phyloP scores from a whole-genome alignment of 2,113 vertebrate genomes.

The Carassius carassius region DNA sequence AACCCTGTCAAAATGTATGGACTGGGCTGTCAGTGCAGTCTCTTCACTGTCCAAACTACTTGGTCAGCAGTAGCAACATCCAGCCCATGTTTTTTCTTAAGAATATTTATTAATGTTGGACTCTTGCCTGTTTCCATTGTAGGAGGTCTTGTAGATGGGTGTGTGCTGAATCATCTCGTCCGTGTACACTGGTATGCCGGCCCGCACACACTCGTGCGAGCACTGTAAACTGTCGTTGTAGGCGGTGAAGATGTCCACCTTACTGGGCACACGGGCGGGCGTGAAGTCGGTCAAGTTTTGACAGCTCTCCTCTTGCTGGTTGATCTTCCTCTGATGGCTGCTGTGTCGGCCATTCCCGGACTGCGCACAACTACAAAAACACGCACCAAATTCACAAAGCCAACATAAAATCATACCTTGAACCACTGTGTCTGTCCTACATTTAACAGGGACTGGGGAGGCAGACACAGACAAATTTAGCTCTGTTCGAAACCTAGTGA shows the following conservation, averaged over 20 bases:
- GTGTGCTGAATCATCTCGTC: slow-evolving; percentile 91
- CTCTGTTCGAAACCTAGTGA: slow-evolving; percentile 10
- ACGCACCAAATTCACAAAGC: slow-evolving; percentile 81
- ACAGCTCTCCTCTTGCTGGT: slow-evolving; percentile 98
- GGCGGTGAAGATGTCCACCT: slow-evolving; percentile 97
- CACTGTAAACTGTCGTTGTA: slow-evolving; percentile 97
- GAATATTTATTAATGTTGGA: not conserved
- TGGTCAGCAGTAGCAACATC: not conserved
- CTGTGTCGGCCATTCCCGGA: slow-evolving; percentile 88
- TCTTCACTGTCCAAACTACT: not conserved
- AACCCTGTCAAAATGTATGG: not conserved
- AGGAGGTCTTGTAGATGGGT: slow-evolving; percentile 89
- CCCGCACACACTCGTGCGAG: slow-evolving; percentile 93
- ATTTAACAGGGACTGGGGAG: slow-evolving; percentile 46
- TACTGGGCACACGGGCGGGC: slow-evolving; percentile 89
- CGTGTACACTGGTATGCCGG: slow-evolving; percentile 85
- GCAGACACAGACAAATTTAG: slow-evolving; percentile 20
- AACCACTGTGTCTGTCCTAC: slow-evolving; percentile 56
- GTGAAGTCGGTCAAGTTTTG: slow-evolving; percentile 98
- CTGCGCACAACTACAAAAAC: slow-evolving; percentile 89
- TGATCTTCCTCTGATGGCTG: slow-evolving; percentile 94
- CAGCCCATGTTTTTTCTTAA: not conserved
- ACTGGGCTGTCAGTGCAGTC: not conserved
- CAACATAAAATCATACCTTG: slow-evolving; percentile 83
- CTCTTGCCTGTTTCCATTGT: slow-evolving; percentile 93